Conservation (phyloP, 2,888 invertebrate species). For the Panopea generosa region DNA sequence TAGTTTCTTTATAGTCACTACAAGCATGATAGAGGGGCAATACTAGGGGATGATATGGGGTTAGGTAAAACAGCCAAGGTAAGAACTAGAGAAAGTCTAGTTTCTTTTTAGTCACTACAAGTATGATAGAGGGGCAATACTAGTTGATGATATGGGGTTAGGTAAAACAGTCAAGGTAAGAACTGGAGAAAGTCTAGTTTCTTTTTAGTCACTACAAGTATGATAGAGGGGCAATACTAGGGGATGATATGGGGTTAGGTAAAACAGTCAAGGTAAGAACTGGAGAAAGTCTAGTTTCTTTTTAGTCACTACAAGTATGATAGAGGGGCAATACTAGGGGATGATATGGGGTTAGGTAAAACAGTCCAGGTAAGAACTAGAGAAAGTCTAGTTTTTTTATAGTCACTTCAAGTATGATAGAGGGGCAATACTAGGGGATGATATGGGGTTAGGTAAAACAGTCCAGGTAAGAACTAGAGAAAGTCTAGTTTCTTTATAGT, state of each 20-base stretch:
- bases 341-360: conserved; percentile 85
- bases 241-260: conserved; percentile 84
- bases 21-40: conserved; percentile 71
- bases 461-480: conserved; percentile 79
- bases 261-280: conserved; percentile 82
- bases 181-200: conserved; percentile 75
- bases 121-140: conserved; percentile 76
- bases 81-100: conserved; percentile 73
- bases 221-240: conserved; percentile 78
- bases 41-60: conserved; percentile 84
- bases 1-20: conserved; percentile 79
- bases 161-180: conserved; percentile 83
- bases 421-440: conserved; percentile 82
- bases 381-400: conserved; percentile 79
- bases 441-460: conserved; percentile 84
- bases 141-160: conserved; percentile 85
- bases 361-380: conserved; percentile 80
- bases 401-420: conserved; percentile 68
- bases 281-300: conserved; percentile 80
- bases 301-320: conserved; percentile 75
- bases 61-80: conserved; percentile 83
- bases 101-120: conserved; percentile 80
- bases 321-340: conserved; percentile 81
- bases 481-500: conserved; percentile 77
- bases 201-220: conserved; percentile 75